phyloP scores from a whole-genome alignment of 2,797 vertebrate species.

The Tauraco hartlaubi region DNA sequence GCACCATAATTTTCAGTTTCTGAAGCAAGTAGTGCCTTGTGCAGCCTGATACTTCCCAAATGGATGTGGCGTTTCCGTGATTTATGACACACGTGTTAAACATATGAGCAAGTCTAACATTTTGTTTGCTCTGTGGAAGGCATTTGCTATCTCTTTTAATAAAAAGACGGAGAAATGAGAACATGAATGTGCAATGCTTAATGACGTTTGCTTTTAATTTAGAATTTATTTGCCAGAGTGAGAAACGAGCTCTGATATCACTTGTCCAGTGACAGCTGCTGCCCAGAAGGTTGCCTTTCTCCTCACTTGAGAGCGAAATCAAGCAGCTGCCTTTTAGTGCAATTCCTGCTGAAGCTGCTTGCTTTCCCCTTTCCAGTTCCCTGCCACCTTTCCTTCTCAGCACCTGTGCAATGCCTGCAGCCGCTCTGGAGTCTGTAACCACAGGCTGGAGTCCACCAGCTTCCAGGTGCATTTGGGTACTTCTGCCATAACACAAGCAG shows the following conservation, averaged over 20 bases:
- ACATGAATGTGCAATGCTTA: not conserved
- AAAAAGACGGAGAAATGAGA: slow-evolving; percentile 14
- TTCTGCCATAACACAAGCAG: not conserved
- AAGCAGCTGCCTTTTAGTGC: slow-evolving; percentile 68
- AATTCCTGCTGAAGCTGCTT: slow-evolving; percentile 59
- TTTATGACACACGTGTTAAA: slow-evolving; percentile 31
- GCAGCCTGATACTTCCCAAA: slow-evolving; percentile 53
- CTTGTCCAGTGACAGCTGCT: slow-evolving; percentile 71
- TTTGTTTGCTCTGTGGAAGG: slow-evolving; percentile 11
- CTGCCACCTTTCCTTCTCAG: not conserved
- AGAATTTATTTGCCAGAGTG: slow-evolving; percentile 48
- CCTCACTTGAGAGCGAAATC: slow-evolving; percentile 7
- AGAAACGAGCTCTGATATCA: slow-evolving; percentile 43
- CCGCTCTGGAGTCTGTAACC: not conserved
- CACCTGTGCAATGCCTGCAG: slow-evolving; percentile 30
- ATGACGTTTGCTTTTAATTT: slow-evolving; percentile 63
- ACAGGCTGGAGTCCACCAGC: not conserved
- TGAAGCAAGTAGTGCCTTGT: slow-evolving; percentile 23
- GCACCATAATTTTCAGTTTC: slow-evolving; percentile 36
- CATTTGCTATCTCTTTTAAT: slow-evolving; percentile 19
- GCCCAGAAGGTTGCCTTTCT: slow-evolving; percentile 48
- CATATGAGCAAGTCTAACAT: slow-evolving; percentile 23
- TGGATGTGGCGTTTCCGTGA: not conserved
- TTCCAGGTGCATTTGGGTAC: not conserved
- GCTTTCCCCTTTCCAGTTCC: slow-evolving; percentile 25